phyloP scores from a whole-genome alignment of 2,113 vertebrate genomes.

The Sula dactylatra region DNA sequence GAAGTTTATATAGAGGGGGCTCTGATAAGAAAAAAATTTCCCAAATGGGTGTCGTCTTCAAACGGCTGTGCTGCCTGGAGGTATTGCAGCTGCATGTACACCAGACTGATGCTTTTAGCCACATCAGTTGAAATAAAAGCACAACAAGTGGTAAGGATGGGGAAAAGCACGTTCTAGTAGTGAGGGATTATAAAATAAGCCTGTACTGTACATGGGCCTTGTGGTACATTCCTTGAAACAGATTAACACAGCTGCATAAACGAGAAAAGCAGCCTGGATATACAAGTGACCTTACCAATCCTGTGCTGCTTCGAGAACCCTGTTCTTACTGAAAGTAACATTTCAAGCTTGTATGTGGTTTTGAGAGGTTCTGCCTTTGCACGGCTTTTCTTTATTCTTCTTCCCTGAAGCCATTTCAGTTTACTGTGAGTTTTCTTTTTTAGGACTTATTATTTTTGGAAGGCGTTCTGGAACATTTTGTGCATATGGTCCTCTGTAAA shows the following conservation, averaged over 20 bases:
- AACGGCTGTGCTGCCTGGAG: neutral
- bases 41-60: neutral
- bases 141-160: neutral
- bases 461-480: slow-evolving; percentile 71
- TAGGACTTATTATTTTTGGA: slow-evolving; percentile 73
- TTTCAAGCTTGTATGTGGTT: neutral
- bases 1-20: neutral
- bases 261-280: neutral
- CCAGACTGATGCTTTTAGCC: neutral
- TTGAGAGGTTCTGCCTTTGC: neutral
- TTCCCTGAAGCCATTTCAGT: slow-evolving; percentile 10
- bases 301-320: neutral
- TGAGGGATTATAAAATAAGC: neutral
- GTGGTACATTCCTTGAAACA: neutral
- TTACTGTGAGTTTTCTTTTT: slow-evolving; percentile 54
- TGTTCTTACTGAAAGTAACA: neutral
- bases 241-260: neutral
- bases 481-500: slow-evolving; percentile 49
- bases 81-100: neutral
- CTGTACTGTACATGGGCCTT: neutral
- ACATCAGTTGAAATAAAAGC: neutral
- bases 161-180: neutral
- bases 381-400: neutral
- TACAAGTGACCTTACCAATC: neutral
- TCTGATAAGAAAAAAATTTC: neutral